Percentiles rank a stretch among this genome's conserved stretches.
Evolutionary conservation across 2,113 vertebrate species (phyloP).

Genomic region (Bubo blakistoni): DNA sequence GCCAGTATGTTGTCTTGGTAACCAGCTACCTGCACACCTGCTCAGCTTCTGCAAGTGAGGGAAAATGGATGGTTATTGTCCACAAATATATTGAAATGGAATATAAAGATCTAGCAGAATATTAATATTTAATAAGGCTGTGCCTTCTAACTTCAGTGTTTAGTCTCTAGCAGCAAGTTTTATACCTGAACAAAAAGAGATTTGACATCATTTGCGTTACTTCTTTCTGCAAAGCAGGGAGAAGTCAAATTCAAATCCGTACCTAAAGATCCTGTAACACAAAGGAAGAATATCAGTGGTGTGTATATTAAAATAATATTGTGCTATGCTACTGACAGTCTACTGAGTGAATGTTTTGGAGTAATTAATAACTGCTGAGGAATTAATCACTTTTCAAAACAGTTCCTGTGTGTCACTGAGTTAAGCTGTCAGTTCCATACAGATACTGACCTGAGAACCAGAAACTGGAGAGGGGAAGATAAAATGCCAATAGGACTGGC

Average conservation of each 20-base stretch:
- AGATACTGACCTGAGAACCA: not conserved
- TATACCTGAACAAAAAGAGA: conserved; percentile 50
- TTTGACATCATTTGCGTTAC: conserved; percentile 19
- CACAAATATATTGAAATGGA: conserved; percentile 72
- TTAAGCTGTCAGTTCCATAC: not conserved
- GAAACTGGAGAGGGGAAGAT: not conserved
- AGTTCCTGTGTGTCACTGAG: not conserved
- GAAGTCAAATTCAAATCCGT: conserved; percentile 33
- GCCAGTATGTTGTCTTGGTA: conserved; percentile 80
- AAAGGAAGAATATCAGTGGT: not conserved
- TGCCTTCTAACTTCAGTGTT: conserved; percentile 66
- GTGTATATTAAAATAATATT: not conserved
- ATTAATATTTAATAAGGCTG: conserved; percentile 77
- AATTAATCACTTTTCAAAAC: not conserved
- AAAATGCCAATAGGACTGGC: not conserved
- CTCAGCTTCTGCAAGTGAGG: conserved; percentile 67
- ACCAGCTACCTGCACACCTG: conserved; percentile 84
- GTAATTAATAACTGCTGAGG: not conserved
- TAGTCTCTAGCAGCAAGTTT: conserved; percentile 50
- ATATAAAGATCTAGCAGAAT: conserved; percentile 72
- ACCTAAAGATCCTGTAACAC: not conserved
- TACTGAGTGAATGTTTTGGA: not conserved
- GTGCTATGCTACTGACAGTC: not conserved
- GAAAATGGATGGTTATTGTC: conserved; percentile 71
- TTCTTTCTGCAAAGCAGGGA: conserved; percentile 24